Evolutionary conservation across 2,113 vertebrate species (phyloP).

Genomic region (Centrocercus urophasianus): DNA sequence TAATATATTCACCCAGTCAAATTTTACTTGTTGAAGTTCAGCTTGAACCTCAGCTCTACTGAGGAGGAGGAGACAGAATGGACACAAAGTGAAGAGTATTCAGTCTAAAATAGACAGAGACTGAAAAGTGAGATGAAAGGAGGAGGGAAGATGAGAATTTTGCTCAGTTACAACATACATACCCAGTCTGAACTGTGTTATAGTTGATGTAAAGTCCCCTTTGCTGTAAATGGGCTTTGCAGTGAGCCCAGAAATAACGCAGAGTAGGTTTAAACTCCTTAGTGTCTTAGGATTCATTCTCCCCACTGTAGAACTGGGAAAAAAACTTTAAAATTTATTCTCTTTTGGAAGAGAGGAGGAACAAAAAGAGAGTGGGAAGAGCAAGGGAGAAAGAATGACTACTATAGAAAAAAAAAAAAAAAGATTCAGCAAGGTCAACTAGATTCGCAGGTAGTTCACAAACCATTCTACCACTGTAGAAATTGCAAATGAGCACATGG

Average conservation of each 20-base stretch:
- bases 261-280: neutral
- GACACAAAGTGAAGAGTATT: neutral
- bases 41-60: neutral
- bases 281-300: neutral
- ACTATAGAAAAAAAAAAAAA: neutral
- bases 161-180: neutral
- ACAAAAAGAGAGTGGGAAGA: neutral
- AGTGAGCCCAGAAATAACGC: neutral
- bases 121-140: neutral
- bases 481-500: neutral
- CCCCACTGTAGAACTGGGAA: neutral
- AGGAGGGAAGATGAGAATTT: neutral
- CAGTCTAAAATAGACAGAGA: neutral
- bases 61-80: neutral
- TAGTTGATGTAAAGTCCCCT: neutral
- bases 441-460: neutral
- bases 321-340: neutral
- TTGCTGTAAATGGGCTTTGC: neutral
- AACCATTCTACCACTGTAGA: neutral
- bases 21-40: neutral
- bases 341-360: neutral
- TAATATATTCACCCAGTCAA: neutral
- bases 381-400: neutral
- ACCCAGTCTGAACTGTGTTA: neutral
- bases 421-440: neutral